These are phyloP conservation scores for Anodontia alba DNA, from an alignment of 2,888 invertebrate species.

Conservation along the genomic window DNA sequence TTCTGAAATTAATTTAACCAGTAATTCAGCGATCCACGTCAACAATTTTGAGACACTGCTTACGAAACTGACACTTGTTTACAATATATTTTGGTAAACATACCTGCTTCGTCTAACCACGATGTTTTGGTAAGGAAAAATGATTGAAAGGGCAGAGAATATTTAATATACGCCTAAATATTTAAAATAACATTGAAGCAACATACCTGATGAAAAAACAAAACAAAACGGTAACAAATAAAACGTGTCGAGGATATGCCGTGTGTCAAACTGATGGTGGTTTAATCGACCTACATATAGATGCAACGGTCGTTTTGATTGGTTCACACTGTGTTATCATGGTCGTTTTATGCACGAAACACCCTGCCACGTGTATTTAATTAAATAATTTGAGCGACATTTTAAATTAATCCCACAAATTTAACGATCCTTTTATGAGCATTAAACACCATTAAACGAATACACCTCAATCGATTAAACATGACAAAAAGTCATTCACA, in stretches of 20 bases:
- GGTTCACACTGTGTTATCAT: constrained; percentile 36
- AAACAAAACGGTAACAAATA: too few relatives aligned
- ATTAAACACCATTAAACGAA: background rate
- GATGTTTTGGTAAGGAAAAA: too few relatives aligned
- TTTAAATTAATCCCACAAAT: background rate
- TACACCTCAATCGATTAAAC: background rate
- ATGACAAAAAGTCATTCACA: background rate
- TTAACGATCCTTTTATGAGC: background rate
- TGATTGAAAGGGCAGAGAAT: too few relatives aligned
- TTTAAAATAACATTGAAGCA: too few relatives aligned
- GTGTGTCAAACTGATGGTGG: constrained; percentile 47
- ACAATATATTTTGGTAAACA: too few relatives aligned
- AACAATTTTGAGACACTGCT: too few relatives aligned
- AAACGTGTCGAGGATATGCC: background rate
- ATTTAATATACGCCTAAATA: too few relatives aligned
- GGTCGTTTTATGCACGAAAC: constrained; percentile 15
- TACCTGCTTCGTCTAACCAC: too few relatives aligned
- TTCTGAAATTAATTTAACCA: too few relatives aligned
- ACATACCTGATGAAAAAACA: too few relatives aligned
- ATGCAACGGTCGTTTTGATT: constrained; percentile 59
- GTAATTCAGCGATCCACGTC: constrained; percentile 22
- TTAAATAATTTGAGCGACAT: background rate
- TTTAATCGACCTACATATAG: constrained; percentile 53
- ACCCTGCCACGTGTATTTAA: constrained; percentile 32
- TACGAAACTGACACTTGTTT: too few relatives aligned